Percentiles rank a stretch among this genome's conserved stretches.
Conservation (phyloP, 2,888 invertebrate species). For the Melinaea marsaeus region DNA sequence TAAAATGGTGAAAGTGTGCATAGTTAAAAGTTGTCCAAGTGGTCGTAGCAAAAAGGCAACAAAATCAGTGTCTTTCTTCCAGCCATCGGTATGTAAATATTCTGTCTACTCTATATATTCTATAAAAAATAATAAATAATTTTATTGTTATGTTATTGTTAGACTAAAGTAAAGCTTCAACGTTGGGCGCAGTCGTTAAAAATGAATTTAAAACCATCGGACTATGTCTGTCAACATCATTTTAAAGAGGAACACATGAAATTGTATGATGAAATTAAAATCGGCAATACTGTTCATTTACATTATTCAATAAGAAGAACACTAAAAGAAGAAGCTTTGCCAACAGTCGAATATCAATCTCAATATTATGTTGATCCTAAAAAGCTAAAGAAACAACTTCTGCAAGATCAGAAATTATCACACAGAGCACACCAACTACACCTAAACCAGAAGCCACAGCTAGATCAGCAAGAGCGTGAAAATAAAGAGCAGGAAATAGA, state of each 20-base stretch:
- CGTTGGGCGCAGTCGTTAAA: constrained; percentile 20
- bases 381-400: no score
- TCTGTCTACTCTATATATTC: background rate
- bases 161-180: constrained; percentile 13
- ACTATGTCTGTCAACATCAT: constrained; percentile 28
- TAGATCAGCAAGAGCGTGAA: background rate
- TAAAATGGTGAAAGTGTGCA: constrained; percentile 13
- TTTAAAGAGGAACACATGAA: constrained; percentile 27
- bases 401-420: no score
- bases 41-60: constrained; percentile 10
- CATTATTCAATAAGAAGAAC: constrained; percentile 14
- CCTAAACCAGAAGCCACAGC: background rate
- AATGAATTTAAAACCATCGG: constrained; percentile 18
- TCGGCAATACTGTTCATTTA: constrained; percentile 2
- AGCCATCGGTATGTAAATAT: constrained; percentile 15
- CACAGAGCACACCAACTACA: background rate
- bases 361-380: background rate
- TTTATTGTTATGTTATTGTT: background rate
- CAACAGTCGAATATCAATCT: constrained; percentile 22
- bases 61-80: constrained; percentile 11
- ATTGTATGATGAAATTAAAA: constrained; percentile 18
- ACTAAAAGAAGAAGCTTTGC: constrained; percentile 20
- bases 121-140: background rate
- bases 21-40: constrained; percentile 16
- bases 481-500: background rate